Percentiles rank a stretch among this genome's conserved stretches.
These are phyloP conservation scores for Catocala nupta DNA, from an alignment of 2,888 invertebrate species.

Conservation along the genomic window DNA sequence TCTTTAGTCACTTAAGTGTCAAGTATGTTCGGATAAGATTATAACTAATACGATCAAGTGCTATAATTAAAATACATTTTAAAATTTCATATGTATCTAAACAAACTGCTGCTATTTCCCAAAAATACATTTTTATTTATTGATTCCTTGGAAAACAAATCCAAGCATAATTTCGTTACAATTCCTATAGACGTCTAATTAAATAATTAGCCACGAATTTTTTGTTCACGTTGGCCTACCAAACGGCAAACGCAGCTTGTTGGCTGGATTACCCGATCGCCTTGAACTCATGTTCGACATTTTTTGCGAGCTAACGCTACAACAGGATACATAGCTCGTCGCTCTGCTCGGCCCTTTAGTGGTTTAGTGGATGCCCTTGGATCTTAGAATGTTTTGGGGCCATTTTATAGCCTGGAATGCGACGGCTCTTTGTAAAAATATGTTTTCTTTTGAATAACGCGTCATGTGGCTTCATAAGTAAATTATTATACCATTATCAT, in stretches of 20 bases:
- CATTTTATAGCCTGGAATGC: constrained; percentile 49
- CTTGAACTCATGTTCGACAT: constrained; percentile 84
- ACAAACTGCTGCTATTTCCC: too few relatives aligned
- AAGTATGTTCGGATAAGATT: too few relatives aligned
- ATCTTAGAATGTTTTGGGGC: constrained; percentile 56
- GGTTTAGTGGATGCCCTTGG: constrained; percentile 76
- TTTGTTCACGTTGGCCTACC: constrained; percentile 38
- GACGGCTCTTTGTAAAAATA: constrained; percentile 35
- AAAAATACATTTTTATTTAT: too few relatives aligned
- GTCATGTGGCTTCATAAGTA: constrained; percentile 16
- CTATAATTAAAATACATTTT: too few relatives aligned
- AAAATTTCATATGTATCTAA: too few relatives aligned
- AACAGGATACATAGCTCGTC: constrained; percentile 78
- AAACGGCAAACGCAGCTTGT: constrained; percentile 30
- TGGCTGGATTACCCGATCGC: constrained; percentile 78
- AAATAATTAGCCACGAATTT: constrained; percentile 18
- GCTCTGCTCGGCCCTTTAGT: constrained; percentile 66
- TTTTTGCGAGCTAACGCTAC: constrained; percentile 77
- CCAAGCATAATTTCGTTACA: constrained; percentile 20
- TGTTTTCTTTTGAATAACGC: constrained; percentile 32
- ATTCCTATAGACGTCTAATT: constrained; percentile 22
- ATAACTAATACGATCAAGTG: too few relatives aligned
- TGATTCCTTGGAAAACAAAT: background rate
- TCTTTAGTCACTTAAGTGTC: too few relatives aligned
- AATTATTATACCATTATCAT: background rate